phyloP scores from a whole-genome alignment of 2,113 vertebrate genomes.

The Toxotes chatareus region DNA sequence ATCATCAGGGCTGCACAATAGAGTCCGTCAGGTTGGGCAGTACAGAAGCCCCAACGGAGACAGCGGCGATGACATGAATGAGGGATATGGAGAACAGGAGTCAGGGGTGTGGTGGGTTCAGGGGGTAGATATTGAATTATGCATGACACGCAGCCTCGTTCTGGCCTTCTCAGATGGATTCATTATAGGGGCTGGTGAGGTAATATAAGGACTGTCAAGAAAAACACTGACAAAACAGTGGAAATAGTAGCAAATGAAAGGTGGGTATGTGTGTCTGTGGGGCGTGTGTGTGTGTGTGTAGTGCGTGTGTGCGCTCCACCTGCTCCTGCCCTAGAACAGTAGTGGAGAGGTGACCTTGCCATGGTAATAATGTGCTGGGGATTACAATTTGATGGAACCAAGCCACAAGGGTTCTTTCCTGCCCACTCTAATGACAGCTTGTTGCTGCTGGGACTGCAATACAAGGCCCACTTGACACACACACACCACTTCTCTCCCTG shows the following conservation, averaged over 20 bases:
- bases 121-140: conserved; percentile 87
- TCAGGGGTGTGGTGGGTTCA: not conserved
- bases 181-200: conserved; percentile 87
- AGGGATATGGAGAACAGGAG: conserved; percentile 46
- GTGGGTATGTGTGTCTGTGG: not conserved
- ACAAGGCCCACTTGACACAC: conserved; percentile 78
- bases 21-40: conserved; percentile 85
- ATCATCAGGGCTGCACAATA: conserved; percentile 87
- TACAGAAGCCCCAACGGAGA: conserved; percentile 70
- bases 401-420: conserved; percentile 84
- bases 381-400: conserved; percentile 87
- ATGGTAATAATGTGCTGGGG: conserved; percentile 81
- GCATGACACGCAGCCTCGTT: conserved; percentile 81
- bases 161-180: conserved; percentile 85
- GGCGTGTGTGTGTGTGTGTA: conserved; percentile 12
- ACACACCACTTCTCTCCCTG: conserved; percentile 40
- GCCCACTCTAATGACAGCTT: conserved; percentile 86
- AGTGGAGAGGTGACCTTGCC: conserved; percentile 84
- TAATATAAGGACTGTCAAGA: conserved; percentile 81
- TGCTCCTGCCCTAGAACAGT: conserved; percentile 80
- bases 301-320: conserved; percentile 60
- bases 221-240: conserved; percentile 71
- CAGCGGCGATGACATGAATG: conserved; percentile 39
- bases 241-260: conserved; percentile 62
- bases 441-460: conserved; percentile 79